Evolutionary conservation across 1,140 invertebrate genomes (phyloP).

Genomic region (Panagrolaimus sp.): DNA sequence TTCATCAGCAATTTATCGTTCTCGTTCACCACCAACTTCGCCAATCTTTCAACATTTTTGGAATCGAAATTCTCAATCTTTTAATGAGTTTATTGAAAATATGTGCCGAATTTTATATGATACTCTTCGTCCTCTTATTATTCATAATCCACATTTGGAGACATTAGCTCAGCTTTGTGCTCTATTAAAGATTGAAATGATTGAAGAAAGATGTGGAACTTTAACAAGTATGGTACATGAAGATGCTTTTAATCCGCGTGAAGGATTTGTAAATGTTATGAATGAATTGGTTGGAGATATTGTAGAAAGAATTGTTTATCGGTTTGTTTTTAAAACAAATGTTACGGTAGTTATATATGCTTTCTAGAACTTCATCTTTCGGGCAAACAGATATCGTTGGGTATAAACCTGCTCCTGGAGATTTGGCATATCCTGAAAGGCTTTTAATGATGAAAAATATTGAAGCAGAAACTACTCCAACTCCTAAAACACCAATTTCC

Average conservation of each 20-base stretch:
- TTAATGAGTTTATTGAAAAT: constrained; percentile 68
- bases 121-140: constrained; percentile 82
- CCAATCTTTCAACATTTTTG: neutral
- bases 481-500: neutral
- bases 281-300: constrained; percentile 86
- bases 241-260: constrained; percentile 41
- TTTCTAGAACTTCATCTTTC: constrained; percentile 73
- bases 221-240: constrained; percentile 8
- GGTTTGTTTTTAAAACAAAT: constrained; percentile 59
- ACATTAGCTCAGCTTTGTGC: constrained; percentile 90
- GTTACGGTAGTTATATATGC: constrained; percentile 4
- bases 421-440: constrained; percentile 94
- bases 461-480: constrained; percentile 26
- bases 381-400: constrained; percentile 79
- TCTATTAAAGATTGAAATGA: constrained; percentile 82
- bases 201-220: constrained; percentile 78
- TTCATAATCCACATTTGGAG: constrained; percentile 94
- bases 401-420: constrained; percentile 77
- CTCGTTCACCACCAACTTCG: neutral
- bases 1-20: neutral
- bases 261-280: constrained; percentile 72
- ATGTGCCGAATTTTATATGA: constrained; percentile 87
- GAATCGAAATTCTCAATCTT: constrained; percentile 13
- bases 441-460: constrained; percentile 79
- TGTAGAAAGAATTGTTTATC: constrained; percentile 88